Conservation (phyloP, 2,888 invertebrate species). For the Trachelus iudaicus region DNA sequence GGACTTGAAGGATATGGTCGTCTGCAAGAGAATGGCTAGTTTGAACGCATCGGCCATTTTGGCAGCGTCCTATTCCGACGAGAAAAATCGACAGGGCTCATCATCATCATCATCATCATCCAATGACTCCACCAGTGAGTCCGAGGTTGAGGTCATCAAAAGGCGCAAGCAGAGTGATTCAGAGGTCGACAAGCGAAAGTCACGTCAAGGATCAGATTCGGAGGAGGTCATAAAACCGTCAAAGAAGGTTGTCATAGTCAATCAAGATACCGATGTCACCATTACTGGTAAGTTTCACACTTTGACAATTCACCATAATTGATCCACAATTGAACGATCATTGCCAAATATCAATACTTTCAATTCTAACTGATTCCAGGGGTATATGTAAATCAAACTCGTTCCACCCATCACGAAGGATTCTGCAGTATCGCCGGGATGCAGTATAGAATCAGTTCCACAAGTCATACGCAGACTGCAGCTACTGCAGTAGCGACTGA, state of each 20-base stretch:
- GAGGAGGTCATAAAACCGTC: conserved; percentile 61
- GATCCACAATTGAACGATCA: background rate
- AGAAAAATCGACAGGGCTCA: conserved; percentile 73
- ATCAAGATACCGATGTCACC: conserved; percentile 88
- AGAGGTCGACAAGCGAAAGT: conserved; percentile 55
- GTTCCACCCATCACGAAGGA: conserved; percentile 82
- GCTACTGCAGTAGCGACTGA: conserved; percentile 81
- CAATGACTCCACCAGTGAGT: conserved; percentile 68
- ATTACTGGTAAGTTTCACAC: conserved; percentile 72
- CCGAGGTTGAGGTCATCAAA: conserved; percentile 60
- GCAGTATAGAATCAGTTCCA: conserved; percentile 90
- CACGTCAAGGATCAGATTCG: conserved; percentile 47
- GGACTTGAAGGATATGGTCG: conserved; percentile 89
- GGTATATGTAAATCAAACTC: conserved; percentile 81
- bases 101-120: conserved; percentile 57
- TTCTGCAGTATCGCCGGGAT: conserved; percentile 86
- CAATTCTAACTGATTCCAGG: conserved; percentile 55
- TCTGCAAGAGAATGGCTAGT: conserved; percentile 91
- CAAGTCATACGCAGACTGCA: conserved; percentile 87
- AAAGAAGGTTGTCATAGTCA: conserved; percentile 78
- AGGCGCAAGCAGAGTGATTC: conserved; percentile 58
- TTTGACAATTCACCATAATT: background rate
- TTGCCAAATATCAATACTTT: background rate
- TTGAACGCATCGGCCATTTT: conserved; percentile 90
- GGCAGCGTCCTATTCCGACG: conserved; percentile 84